Evolutionary conservation across 2,113 vertebrate genomes (phyloP), one percentile per base, ranked within the genome.

Genomic region (Scytalopus superciliaris): DNA sequence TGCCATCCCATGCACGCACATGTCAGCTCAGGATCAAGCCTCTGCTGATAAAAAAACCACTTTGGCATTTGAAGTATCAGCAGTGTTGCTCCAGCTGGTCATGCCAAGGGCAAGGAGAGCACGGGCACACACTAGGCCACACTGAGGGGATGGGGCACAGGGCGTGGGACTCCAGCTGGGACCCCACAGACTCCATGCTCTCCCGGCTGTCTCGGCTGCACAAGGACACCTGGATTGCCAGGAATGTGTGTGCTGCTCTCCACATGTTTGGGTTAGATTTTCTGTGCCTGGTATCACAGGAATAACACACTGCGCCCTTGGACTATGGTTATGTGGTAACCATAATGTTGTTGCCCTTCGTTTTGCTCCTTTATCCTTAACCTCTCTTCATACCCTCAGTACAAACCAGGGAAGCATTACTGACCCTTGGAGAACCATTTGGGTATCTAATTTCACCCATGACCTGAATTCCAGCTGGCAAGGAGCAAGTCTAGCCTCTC

Each of bases 1-100:
- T 1, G 12, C 18, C 0, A 1, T 21, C 63, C 28, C 4, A 0
- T 0, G 17, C 7, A 3, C 12, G 6, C 30, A 42, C 18, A 9
- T 0, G 1, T 7, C 45, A 27, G 42, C 5, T 59, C 69, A 57
- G 53, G 50, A 72, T 8, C 44, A 24, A 56, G 42, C 11, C 40
- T 19, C 13, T 17, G 13, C 19, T 6, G 10, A 9, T 3, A 12
- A 57, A 76, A 56, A 57, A 13, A 0, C 4, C 31, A 13, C 78
- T 37, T 10, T 24, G 6, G 1, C 35, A 69, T 3, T 45, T 4
- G 5, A 44, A n/a, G 8, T 52, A 37, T 17, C 45, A 18, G 17
- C 52, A 17, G 19, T 25, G 69, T 3, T 40, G n/a, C 45, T 68
- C n/a, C 62, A 40, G 45, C 45, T 74, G 59, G 42, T 37, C 31